These are phyloP conservation scores for Upupa epops DNA, from an alignment of 2,113 vertebrate species.

Conservation along the genomic window DNA sequence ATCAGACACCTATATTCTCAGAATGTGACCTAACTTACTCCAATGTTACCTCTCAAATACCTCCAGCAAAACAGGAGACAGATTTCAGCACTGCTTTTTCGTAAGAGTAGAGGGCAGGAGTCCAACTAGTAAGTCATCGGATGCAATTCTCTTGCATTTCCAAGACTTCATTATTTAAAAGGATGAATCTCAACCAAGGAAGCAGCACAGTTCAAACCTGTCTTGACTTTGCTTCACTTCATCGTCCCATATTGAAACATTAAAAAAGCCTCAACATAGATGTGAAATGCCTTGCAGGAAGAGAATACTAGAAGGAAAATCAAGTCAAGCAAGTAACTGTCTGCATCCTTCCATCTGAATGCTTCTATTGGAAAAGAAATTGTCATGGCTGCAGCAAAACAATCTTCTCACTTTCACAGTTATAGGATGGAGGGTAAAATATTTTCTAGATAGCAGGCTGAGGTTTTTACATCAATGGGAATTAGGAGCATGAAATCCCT, in stretches of 20 bases:
- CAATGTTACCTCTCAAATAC: background rate
- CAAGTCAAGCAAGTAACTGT: background rate
- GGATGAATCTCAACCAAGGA: background rate
- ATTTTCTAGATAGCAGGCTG: background rate
- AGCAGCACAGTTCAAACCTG: background rate
- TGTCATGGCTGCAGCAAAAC: background rate
- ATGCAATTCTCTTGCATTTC: background rate
- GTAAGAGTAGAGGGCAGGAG: background rate
- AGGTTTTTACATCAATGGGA: background rate
- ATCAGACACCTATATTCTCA: conserved; percentile 27
- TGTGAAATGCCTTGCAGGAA: background rate
- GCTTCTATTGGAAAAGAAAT: background rate
- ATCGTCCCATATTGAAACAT: background rate
- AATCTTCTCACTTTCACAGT: background rate
- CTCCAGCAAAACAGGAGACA: background rate
- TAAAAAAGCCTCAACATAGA: background rate
- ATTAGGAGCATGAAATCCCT: background rate
- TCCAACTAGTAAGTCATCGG: background rate
- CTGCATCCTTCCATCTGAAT: background rate
- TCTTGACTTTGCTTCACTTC: background rate
- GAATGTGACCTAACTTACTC: background rate
- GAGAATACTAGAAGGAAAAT: background rate
- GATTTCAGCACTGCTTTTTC: background rate
- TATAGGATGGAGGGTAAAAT: background rate
- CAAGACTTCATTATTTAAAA: background rate